Conservation (phyloP, 2,888 invertebrate species). For the Flexamia atlantica region DNA sequence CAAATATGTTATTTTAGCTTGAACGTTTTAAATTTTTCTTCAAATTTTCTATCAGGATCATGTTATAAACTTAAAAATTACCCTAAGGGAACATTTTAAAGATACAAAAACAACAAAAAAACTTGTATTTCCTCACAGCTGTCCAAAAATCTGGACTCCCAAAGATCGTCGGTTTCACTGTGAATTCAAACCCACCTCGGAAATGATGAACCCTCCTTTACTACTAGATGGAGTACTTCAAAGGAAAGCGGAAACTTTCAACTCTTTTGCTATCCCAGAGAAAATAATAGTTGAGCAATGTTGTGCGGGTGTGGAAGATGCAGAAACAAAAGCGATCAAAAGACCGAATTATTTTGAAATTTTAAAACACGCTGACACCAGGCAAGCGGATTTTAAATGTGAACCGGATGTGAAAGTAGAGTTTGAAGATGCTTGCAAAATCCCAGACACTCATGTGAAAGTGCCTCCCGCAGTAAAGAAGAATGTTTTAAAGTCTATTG, state of each 20-base stretch:
- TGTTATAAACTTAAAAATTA: too few relatives aligned
- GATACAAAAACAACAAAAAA: too few relatives aligned
- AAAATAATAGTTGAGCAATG: not conserved
- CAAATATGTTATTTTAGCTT: too few relatives aligned
- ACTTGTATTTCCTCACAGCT: conserved; percentile 21
- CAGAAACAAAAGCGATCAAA: conserved; percentile 48
- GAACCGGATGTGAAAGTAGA: not conserved
- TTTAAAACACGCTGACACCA: conserved; percentile 13
- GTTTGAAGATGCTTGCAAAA: conserved; percentile 55
- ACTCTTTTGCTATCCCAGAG: conserved; percentile 19
- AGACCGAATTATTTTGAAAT: conserved; percentile 15
- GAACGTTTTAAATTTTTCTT: too few relatives aligned
- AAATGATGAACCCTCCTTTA: conserved; percentile 47
- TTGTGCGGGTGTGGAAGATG: conserved; percentile 52
- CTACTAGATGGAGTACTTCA: conserved; percentile 22
- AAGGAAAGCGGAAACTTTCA: conserved; percentile 41
- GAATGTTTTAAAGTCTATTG: conserved; percentile 2
- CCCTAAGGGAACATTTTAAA: too few relatives aligned
- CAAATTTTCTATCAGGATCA: too few relatives aligned
- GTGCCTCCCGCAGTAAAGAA: conserved; percentile 3
- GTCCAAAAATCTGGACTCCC: conserved; percentile 50
- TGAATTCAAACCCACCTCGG: conserved; percentile 41
- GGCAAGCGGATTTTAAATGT: conserved; percentile 38
- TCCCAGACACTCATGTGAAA: conserved; percentile 1
- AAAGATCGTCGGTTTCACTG: conserved; percentile 48